These are phyloP conservation scores for Baronia brevicornis DNA, from an alignment of 2,888 invertebrate genomes.

Conservation along the genomic window DNA sequence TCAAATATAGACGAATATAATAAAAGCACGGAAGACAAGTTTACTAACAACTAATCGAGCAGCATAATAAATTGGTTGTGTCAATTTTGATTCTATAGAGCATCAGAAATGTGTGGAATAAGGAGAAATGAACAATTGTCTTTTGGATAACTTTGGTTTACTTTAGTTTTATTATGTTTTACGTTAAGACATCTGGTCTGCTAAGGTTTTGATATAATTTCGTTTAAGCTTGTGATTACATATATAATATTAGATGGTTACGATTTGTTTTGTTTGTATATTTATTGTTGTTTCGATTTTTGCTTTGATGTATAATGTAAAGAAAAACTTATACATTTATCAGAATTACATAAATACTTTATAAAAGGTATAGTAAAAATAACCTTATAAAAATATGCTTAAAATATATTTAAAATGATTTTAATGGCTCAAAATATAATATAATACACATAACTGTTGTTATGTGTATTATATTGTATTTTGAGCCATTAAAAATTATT, in stretches of 20 bases:
- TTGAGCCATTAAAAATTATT: too few relatives aligned
- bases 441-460: too few relatives aligned
- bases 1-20: too few relatives aligned
- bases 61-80: neutral
- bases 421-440: too few relatives aligned
- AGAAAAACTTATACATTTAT: too few relatives aligned
- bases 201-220: constrained; percentile 52
- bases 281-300: constrained; percentile 1
- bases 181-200: constrained; percentile 34
- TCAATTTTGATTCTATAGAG: constrained; percentile 1
- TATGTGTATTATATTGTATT: too few relatives aligned
- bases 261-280: constrained; percentile 22
- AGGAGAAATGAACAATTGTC: constrained; percentile 11
- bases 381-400: too few relatives aligned
- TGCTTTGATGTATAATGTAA: neutral
- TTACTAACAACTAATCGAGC: neutral
- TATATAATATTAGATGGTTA: constrained; percentile 30
- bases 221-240: constrained; percentile 52
- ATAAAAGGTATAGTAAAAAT: too few relatives aligned
- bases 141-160: constrained; percentile 52
- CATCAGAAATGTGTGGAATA: constrained; percentile 4
- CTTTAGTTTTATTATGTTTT: constrained; percentile 47
- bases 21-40: too few relatives aligned
- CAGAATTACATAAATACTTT: too few relatives aligned
- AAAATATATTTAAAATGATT: constrained; percentile 3